phyloP scores from a whole-genome alignment of 2,888 invertebrate species.

The Bimastos eiseni region DNA sequence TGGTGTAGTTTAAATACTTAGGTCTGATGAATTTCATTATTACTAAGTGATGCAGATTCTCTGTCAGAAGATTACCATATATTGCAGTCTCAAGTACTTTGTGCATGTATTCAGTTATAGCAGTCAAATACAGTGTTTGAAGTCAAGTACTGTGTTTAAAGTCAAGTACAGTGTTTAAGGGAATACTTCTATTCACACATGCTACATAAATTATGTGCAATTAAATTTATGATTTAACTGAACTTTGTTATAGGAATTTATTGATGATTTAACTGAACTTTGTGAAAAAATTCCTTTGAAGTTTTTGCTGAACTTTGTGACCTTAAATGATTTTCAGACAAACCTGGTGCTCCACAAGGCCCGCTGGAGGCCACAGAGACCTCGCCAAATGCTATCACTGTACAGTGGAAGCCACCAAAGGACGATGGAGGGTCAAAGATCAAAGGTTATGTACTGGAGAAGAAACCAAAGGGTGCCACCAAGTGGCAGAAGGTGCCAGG shows the following conservation, averaged over 20 bases:
- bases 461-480: constrained; percentile 70
- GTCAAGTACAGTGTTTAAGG: too few relatives aligned
- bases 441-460: constrained; percentile 94
- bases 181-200: background rate
- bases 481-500: constrained; percentile 56
- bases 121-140: too few relatives aligned
- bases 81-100: background rate
- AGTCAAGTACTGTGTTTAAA: too few relatives aligned
- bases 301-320: background rate
- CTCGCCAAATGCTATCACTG: constrained; percentile 88
- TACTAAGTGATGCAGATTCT: background rate
- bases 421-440: constrained; percentile 93
- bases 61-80: background rate
- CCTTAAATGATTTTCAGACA: constrained; percentile 67
- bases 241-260: too few relatives aligned
- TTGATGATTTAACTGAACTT: too few relatives aligned
- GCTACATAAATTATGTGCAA: too few relatives aligned
- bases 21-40: background rate
- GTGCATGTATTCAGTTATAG: background rate
- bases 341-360: constrained; percentile 87
- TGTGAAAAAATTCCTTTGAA: too few relatives aligned
- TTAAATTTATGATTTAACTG: too few relatives aligned
- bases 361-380: constrained; percentile 86
- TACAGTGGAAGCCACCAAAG: constrained; percentile 94
- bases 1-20: background rate